Evolutionary conservation across 2,888 invertebrate genomes (phyloP), one percentile per base, ranked within the genome.

Genomic region (Muschampia plurimacula): DNA sequence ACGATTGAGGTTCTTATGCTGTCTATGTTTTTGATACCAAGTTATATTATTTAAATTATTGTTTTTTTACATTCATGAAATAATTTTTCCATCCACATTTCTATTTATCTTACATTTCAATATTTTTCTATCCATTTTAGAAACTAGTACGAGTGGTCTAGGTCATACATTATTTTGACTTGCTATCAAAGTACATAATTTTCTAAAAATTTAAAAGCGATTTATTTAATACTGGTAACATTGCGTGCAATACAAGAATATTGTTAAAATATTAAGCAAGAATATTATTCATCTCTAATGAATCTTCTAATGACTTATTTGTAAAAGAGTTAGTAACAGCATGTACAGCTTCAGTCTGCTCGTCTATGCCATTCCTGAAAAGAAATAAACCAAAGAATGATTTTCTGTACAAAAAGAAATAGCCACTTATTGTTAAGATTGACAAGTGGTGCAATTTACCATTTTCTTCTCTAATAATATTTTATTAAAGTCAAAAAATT

Each of bases 321-420:
- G 87, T 80, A 39, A 87, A 79, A n/a, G 86, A 84, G 74, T 91
- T 91, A 12, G 83, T 80, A 52, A 86, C 78, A 46, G 83, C 85
- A 70, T 84, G 84, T 67, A 86, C 76, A 67, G 88, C 90, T 62
- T 86, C 87, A 2, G 81, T 77, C 44, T 84, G 85, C 52, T 79
- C 82, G 63, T 89, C 89, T 69, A 85, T 81, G 12, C 81, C 82
- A 74, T 87, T 89, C 72, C 92, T 92, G 86, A 68, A 86, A 89
- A 69, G 9, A 12, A 36, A 65, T 22, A 39, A 65, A 22, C 12
- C 9, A 46, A 22, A 49, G 3, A 10, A 28, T 57, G 28, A 52
- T 15, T 52, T 15, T 52, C 15, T 44, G 44, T 44, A 44, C 3
- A 44, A 22, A 22, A 22, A 1, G 22, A 22, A 22, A 22, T 22